Evolutionary conservation across 64 coral and sea anemone species (phyloP).

Genomic region (Exaiptasia diaphana): DNA sequence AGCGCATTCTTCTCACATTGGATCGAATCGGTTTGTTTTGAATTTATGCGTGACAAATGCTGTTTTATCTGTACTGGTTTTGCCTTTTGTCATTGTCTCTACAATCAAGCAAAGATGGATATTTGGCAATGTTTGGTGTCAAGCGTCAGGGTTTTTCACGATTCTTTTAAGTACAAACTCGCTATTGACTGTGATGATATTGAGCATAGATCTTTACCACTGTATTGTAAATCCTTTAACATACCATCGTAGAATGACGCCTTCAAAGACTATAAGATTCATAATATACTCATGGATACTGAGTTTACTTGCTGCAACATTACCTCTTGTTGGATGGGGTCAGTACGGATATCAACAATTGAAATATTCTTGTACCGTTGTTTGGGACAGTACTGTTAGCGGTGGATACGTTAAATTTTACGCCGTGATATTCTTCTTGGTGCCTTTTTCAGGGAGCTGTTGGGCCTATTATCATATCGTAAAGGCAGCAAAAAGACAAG

Average conservation of each 20-base stretch:
- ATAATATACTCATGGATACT: constrained; percentile 60
- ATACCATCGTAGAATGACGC: constrained; percentile 75
- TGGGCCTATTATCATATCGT: constrained; percentile 81
- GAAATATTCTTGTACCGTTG: constrained; percentile 76
- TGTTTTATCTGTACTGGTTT: constrained; percentile 49
- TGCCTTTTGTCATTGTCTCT: constrained; percentile 79
- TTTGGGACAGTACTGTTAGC: constrained; percentile 71
- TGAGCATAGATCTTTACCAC: constrained; percentile 91
- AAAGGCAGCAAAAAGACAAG: constrained; percentile 81
- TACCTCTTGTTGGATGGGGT: constrained; percentile 90
- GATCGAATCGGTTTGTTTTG: constrained; percentile 83
- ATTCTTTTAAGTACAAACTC: constrained; percentile 59
- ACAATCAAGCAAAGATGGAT: constrained; percentile 62
- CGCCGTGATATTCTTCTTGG: constrained; percentile 24
- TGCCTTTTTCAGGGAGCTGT: constrained; percentile 63
- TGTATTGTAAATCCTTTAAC: constrained; percentile 85
- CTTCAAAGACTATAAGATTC: constrained; percentile 57
- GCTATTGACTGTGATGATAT: constrained; percentile 67
- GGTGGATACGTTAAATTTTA: constrained; percentile 86
- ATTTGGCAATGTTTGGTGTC: constrained; percentile 72
- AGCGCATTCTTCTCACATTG: constrained; percentile 67
- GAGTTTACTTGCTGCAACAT: constrained; percentile 66
- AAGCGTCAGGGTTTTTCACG: constrained; percentile 68
- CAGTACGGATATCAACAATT: constrained; percentile 76
- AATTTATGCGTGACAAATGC: constrained; percentile 77